Percentiles rank a stretch among this genome's conserved stretches.
Evolutionary conservation across 2,797 vertebrate species (phyloP).

Genomic region (Mus minutoides): DNA sequence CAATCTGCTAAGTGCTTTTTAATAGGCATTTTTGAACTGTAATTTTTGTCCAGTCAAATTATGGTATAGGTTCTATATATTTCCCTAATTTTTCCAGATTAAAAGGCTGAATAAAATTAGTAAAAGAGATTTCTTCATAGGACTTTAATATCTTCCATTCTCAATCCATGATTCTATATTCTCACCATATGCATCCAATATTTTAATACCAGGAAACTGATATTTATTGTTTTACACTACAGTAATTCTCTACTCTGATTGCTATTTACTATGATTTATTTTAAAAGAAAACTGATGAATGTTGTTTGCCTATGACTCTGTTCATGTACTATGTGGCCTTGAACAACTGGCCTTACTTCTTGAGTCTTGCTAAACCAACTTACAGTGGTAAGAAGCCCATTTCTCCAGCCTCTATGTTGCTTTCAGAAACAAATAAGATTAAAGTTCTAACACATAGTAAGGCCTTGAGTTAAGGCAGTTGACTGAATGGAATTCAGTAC

Average conservation of each 20-base stretch:
- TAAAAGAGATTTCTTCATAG: neutral
- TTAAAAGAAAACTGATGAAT: neutral
- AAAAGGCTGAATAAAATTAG: neutral
- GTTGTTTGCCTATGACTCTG: neutral
- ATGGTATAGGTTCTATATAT: neutral
- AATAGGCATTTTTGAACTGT: neutral
- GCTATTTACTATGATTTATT: neutral
- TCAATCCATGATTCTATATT: neutral
- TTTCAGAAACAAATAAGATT: neutral
- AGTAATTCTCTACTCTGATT: neutral
- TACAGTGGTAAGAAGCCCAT: accelerated
- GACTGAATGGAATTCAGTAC: neutral
- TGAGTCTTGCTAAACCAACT: neutral
- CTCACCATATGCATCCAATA: neutral
- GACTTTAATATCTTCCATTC: neutral
- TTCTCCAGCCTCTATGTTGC: neutral
- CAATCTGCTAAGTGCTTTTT: neutral
- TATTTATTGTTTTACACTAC: neutral
- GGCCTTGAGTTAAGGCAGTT: neutral
- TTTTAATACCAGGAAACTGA: neutral
- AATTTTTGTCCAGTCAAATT: neutral
- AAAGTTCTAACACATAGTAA: neutral
- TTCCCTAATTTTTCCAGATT: neutral
- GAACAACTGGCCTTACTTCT: neutral
- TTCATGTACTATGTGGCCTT: neutral